phyloP scores from a whole-genome alignment of 2,797 vertebrate species.

The Anomalospiza imberbis region DNA sequence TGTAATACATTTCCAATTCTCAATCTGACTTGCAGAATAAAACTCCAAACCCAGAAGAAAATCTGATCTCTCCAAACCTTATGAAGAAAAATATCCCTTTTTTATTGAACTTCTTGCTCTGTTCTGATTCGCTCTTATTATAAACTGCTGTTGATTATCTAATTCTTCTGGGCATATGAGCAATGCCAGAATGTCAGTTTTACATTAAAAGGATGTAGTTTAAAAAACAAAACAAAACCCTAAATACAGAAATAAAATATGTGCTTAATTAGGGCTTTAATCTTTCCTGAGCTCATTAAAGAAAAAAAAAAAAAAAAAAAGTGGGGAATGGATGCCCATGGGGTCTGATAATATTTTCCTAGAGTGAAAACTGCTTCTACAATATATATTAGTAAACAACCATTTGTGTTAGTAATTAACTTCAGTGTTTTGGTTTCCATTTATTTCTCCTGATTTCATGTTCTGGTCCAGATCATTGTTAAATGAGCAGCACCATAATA shows the following conservation, averaged over 20 bases:
- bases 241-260: conserved; percentile 77
- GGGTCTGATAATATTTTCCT: conserved; percentile 71
- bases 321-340: conserved; percentile 52
- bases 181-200: conserved; percentile 72
- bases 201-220: conserved; percentile 72
- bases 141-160: conserved; percentile 73
- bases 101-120: conserved; percentile 52
- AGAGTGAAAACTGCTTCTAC: conserved; percentile 60
- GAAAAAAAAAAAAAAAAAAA: not conserved
- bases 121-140: conserved; percentile 54
- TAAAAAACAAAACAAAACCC: conserved; percentile 69
- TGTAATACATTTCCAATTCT: not conserved
- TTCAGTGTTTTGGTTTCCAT: conserved; percentile 57
- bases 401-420: conserved; percentile 69
- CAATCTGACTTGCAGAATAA: not conserved
- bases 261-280: conserved; percentile 78
- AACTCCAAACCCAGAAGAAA: not conserved
- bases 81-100: not conserved
- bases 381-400: conserved; percentile 70
- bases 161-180: conserved; percentile 70
- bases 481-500: conserved; percentile 6
- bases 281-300: conserved; percentile 68
- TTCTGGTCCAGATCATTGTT: conserved; percentile 49
- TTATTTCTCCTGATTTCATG: conserved; percentile 65
- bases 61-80: not conserved